Conservation (phyloP, 1,140 invertebrate species). For the Sitobion miscanthi region DNA sequence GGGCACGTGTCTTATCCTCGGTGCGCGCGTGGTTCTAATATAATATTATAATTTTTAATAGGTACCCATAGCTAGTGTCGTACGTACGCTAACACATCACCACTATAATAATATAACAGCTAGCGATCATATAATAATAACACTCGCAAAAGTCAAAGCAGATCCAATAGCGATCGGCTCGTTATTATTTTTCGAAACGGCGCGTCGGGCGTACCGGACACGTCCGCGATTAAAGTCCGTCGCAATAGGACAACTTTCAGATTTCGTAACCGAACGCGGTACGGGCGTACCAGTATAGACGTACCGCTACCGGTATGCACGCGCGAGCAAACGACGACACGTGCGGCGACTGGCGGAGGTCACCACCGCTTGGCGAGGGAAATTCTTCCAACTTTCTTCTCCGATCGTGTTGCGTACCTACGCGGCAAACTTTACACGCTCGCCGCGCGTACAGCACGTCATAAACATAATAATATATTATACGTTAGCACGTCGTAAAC, state of each 20-base stretch:
- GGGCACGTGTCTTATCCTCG: not conserved
- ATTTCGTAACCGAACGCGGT: not conserved
- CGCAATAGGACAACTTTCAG: conserved; percentile 28
- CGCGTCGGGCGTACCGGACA: too few relatives aligned
- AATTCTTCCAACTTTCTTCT: conserved; percentile 21
- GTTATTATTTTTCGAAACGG: not conserved
- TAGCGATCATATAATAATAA: too few relatives aligned
- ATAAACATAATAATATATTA: too few relatives aligned
- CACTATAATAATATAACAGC: too few relatives aligned
- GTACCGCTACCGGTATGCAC: not conserved
- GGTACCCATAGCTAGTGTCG: not conserved
- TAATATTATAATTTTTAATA: not conserved
- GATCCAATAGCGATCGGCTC: not conserved
- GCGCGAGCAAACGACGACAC: not conserved
- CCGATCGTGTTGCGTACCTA: not conserved
- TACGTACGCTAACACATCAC: not conserved
- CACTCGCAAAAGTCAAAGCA: not conserved
- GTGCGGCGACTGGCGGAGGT: not conserved
- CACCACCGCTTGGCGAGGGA: not conserved
- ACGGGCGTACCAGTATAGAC: not conserved
- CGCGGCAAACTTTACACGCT: not conserved
- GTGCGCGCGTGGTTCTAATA: not conserved
- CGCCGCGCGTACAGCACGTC: too few relatives aligned
- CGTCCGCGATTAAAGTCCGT: not conserved
- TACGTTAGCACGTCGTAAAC: too few relatives aligned